Conservation (phyloP, 2,888 invertebrate species). For the Digitonthophagus gazella region DNA sequence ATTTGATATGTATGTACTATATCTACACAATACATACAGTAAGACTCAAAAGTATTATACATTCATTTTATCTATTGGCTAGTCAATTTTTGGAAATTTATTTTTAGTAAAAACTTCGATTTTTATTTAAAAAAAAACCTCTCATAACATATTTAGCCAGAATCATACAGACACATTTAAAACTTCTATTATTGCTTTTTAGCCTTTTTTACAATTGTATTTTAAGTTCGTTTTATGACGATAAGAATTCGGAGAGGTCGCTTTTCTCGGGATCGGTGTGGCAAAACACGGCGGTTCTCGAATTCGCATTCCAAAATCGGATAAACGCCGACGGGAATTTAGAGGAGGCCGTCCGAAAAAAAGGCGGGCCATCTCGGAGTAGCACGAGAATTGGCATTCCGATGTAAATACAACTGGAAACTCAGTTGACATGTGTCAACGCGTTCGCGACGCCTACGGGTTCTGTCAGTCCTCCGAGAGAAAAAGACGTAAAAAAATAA, state of each 20-base stretch:
- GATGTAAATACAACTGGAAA: constrained; percentile 27
- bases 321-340: background rate
- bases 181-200: too few species aligned
- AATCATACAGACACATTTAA: too few species aligned
- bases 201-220: too few species aligned
- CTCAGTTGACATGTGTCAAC: constrained; percentile 26
- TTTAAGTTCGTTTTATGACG: too few species aligned
- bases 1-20: background rate
- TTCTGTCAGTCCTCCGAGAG: background rate
- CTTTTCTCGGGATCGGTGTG: background rate
- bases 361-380: too few species aligned
- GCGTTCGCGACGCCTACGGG: background rate
- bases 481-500: too few species aligned
- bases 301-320: background rate
- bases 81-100: too few species aligned
- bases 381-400: constrained; percentile 24
- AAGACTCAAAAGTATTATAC: too few species aligned
- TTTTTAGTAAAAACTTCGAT: too few species aligned
- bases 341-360: background rate
- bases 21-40: background rate
- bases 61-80: too few species aligned
- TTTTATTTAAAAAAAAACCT: too few species aligned
- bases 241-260: background rate
- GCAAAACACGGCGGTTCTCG: background rate
- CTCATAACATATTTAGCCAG: too few species aligned